Conservation (phyloP, 2,888 invertebrate genomes). For the Stramonita haemastoma region DNA sequence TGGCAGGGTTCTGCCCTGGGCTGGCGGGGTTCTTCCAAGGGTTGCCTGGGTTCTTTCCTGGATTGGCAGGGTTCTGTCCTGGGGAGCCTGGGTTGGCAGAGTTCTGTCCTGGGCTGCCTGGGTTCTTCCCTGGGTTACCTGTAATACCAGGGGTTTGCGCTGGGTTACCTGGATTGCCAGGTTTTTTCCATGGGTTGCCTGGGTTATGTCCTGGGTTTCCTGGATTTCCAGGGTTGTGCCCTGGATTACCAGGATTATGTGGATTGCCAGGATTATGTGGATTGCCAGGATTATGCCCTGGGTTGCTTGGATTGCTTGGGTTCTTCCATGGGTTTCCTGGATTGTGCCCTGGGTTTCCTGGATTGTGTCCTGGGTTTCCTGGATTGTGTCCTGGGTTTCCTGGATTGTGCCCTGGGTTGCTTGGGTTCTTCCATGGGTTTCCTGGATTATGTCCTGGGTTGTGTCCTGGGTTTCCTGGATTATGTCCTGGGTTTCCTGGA, state of each 20-base stretch:
- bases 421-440: too few species aligned
- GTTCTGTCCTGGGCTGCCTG: not conserved
- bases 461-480: too few species aligned
- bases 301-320: too few species aligned
- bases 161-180: not conserved
- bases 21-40: too few species aligned
- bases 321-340: too few species aligned
- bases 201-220: not conserved
- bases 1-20: not conserved
- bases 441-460: too few species aligned
- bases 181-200: not conserved
- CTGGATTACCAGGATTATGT: too few species aligned
- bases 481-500: constrained; percentile 16
- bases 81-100: not conserved
- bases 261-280: not conserved
- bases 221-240: constrained; percentile 9
- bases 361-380: constrained; percentile 1
- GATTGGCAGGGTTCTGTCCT: not conserved
- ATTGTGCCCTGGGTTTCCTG: too few species aligned
- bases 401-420: too few species aligned
- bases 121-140: not conserved
- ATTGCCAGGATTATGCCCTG: not conserved
- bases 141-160: not conserved
- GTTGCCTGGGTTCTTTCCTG: too few species aligned
- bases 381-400: not conserved